Base-by-base conservation (phyloP, 2,888 invertebrate genomes). In the Drosophila dives region DNA sequence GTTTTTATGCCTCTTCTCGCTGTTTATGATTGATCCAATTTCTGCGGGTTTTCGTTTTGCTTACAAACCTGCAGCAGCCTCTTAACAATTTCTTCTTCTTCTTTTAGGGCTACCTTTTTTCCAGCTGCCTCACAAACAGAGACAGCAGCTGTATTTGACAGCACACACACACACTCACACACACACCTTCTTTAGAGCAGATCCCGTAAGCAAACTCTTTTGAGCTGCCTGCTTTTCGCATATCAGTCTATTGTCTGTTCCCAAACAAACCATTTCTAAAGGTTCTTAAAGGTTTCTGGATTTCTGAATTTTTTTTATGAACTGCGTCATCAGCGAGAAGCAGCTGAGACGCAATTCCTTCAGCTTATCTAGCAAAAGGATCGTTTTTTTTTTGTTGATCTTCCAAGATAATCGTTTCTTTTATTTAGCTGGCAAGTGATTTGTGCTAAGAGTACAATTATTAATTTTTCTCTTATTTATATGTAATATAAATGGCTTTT, bases 11-110 rank as follows among this genome's bases (percentile, higher is more conserved):
- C 60, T 55, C n/a, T 54, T 75, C 56, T 34, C 64, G 40, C 53
- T 56, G 59, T 64, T 70, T 75, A 75, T 79, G 79, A 84, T 81
- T 91, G 87, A 90, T 91, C 90, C 90, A 89, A 89, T 91, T 91
- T 91, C 86, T 91, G 91, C 89, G 89, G 89, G 90, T 77, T 69
- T 70, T 69, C 66, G 55, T 79, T 66, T 60, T 53, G 53, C 72
- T 71, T 58, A 53, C 50, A 38, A 51, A 54, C 56, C 53, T 29
- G 8, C 60, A 51, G 42, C 64, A 45, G 48, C 67, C 70, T 42
- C 63, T 58, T 51, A 53, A 33, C 53, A 36, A 45, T 54, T 32
- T n/a, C 42, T 3, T 53, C 55, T 34, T 36, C 8, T 32, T 20
- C 8, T 32, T 50, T 29, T 20, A 53, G 36, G 40, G 40, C 36